phyloP scores from a whole-genome alignment of 2,888 invertebrate species.

The Harpalus rubripes region DNA sequence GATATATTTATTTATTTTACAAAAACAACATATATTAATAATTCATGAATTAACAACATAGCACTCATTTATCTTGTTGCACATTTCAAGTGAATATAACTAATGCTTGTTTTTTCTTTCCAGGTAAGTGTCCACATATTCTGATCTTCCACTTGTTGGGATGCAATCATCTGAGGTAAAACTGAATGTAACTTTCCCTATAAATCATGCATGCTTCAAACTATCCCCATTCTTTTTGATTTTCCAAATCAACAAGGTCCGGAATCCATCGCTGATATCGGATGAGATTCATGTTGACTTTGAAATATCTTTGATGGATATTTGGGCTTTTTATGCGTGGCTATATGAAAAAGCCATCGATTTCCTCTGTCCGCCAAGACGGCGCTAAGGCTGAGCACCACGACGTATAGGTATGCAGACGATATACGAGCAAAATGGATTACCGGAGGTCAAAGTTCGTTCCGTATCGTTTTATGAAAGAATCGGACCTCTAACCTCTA shows the following conservation, averaged over 20 bases:
- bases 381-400: background rate
- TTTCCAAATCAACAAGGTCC: constrained; percentile 13
- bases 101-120: constrained; percentile 45
- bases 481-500: constrained; percentile 55
- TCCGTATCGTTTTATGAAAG: constrained; percentile 62
- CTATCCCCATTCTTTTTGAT: constrained; percentile 3
- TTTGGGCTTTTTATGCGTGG: constrained; percentile 53
- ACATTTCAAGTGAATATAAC: background rate
- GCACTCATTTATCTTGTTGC: too few species aligned
- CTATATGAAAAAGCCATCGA: constrained; percentile 63
- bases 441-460: constrained; percentile 57
- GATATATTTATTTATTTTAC: too few species aligned
- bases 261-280: constrained; percentile 23
- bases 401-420: constrained; percentile 60
- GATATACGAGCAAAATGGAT: constrained; percentile 59
- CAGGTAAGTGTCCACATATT: constrained; percentile 39
- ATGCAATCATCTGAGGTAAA: constrained; percentile 20
- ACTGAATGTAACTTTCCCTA: constrained; percentile 6
- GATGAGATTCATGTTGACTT: constrained; percentile 62
- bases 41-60: too few species aligned
- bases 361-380: constrained; percentile 32
- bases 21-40: too few species aligned
- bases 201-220: background rate
- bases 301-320: constrained; percentile 64
- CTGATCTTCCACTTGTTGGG: background rate